Conservation (phyloP, 1,140 invertebrate genomes). For the Holcopasites calliopsidis region DNA sequence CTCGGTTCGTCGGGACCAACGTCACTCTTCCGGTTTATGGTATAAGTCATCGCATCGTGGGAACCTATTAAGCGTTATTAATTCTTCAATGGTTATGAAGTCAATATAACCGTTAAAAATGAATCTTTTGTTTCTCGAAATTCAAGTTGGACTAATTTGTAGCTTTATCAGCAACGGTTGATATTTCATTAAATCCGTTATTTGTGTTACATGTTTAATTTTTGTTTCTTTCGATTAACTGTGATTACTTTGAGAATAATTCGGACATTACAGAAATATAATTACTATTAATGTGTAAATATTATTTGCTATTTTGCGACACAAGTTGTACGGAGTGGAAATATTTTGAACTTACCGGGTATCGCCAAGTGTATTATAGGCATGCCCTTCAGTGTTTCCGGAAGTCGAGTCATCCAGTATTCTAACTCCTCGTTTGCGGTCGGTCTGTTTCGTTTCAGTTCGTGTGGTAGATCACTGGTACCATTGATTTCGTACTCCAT, state of each 20-base stretch:
- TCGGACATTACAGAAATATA: too few relatives aligned
- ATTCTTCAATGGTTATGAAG: constrained; percentile 6
- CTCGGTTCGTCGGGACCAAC: constrained; percentile 86
- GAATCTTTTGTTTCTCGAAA: background rate
- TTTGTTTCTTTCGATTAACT: too few relatives aligned
- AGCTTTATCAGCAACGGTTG: too few relatives aligned
- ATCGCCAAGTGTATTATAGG: constrained; percentile 87
- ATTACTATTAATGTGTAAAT: too few relatives aligned
- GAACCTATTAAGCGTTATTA: constrained; percentile 82
- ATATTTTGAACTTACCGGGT: constrained; percentile 82
- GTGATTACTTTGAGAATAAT: too few relatives aligned
- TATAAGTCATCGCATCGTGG: constrained; percentile 90
- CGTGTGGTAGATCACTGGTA: background rate
- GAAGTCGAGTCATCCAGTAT: constrained; percentile 86
- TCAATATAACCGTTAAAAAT: background rate
- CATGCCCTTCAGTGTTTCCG: constrained; percentile 80
- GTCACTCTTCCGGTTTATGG: constrained; percentile 81
- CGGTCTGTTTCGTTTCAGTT: background rate
- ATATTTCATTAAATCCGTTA: too few relatives aligned
- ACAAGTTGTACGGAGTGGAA: too few relatives aligned
- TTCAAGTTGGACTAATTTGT: too few relatives aligned
- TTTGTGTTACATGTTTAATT: too few relatives aligned
- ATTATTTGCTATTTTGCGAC: too few relatives aligned
- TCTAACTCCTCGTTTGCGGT: constrained; percentile 79
- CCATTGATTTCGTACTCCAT: constrained; percentile 27